A percentile compares a stretch with the other conserved stretches of the same genome.
These are phyloP conservation scores for Melipona beecheii DNA, from an alignment of 2,888 invertebrate genomes.

Conservation along the genomic window DNA sequence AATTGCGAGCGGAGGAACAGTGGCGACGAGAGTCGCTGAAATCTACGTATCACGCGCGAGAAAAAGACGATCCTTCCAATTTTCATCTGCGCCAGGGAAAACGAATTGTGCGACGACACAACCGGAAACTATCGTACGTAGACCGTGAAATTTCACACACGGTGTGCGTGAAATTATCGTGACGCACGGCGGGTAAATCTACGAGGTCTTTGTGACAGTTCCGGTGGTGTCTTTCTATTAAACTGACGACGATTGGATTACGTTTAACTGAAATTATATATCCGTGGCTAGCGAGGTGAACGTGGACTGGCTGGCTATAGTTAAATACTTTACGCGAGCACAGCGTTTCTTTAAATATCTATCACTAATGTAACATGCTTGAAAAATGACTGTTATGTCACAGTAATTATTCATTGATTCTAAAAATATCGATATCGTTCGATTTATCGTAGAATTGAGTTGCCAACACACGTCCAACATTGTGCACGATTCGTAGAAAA, in stretches of 20 bases:
- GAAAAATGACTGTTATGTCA: no score
- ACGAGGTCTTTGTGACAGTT: neutral
- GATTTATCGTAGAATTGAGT: no score
- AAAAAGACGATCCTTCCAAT: constrained; percentile 13
- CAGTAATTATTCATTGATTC: no score
- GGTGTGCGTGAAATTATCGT: neutral
- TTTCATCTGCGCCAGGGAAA: neutral
- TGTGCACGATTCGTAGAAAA: no score
- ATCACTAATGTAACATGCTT: no score
- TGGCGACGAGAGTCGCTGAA: neutral
- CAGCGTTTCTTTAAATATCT: no score
- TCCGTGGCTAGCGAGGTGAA: no score
- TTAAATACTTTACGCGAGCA: no score
- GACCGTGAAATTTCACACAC: neutral
- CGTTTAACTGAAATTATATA: neutral
- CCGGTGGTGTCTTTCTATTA: neutral
- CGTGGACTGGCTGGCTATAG: neutral
- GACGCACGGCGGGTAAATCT: neutral
- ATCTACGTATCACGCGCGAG: neutral
- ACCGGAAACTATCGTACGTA: neutral
- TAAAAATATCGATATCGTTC: no score
- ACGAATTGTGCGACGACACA: neutral
- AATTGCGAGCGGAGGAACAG: constrained; percentile 36
- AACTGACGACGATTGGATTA: neutral
- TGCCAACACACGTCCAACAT: no score